Percentiles rank a stretch among this genome's conserved stretches.
phyloP scores from a whole-genome alignment of 1,140 invertebrate genomes.

The Caenorhabditis inopinata region DNA sequence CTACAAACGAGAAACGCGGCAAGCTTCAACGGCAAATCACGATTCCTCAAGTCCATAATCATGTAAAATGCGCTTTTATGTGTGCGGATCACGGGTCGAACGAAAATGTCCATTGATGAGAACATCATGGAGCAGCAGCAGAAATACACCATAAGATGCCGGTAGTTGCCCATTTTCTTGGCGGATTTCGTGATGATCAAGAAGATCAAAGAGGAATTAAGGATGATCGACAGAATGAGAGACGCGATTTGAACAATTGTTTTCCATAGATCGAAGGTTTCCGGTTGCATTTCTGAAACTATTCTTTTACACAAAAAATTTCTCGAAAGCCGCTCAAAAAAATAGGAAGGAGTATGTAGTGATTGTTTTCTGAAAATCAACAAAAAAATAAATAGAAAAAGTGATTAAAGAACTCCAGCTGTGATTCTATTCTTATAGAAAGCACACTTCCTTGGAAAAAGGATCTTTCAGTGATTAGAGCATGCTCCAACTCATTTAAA shows the following conservation, averaged over 20 bases:
- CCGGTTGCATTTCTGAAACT: too few relatives aligned
- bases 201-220: background rate
- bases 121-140: conserved; percentile 10
- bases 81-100: background rate
- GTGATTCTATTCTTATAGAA: too few relatives aligned
- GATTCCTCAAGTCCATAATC: background rate
- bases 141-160: background rate
- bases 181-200: background rate
- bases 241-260: background rate
- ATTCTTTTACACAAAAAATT: too few relatives aligned
- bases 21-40: background rate
- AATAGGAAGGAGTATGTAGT: too few relatives aligned
- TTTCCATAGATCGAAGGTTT: too few relatives aligned
- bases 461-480: too few relatives aligned
- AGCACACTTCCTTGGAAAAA: too few relatives aligned
- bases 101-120: background rate
- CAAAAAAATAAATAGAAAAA: too few relatives aligned
- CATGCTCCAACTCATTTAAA: too few relatives aligned
- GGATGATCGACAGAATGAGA: background rate
- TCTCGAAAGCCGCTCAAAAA: too few relatives aligned
- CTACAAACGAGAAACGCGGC: background rate
- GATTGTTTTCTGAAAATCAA: too few relatives aligned
- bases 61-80: conserved; percentile 8
- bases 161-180: conserved; percentile 19
- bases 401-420: too few relatives aligned